Conservation (phyloP, 2,888 invertebrate species). For the Conchocele bisecta region DNA sequence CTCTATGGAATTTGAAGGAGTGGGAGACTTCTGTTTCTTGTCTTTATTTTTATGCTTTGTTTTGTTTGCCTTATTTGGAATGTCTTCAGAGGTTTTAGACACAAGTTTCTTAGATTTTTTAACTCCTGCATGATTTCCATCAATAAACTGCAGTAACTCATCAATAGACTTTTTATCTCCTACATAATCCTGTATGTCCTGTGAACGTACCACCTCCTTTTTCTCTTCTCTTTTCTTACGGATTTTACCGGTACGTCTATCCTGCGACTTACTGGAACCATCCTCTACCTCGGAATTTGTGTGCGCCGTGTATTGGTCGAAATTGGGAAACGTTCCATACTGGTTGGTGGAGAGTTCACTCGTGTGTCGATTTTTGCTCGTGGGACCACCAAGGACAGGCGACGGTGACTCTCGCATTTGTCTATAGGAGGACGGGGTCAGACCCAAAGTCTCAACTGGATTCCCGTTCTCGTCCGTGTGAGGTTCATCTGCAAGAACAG, state of each 20-base stretch:
- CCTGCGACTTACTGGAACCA: constrained; percentile 18
- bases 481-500: constrained; percentile 65
- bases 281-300: too few species aligned
- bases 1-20: constrained; percentile 37
- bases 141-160: constrained; percentile 70
- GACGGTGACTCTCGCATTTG: constrained; percentile 72
- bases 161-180: constrained; percentile 64
- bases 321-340: constrained; percentile 32
- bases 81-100: constrained; percentile 46
- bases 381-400: constrained; percentile 40
- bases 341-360: constrained; percentile 1
- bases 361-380: constrained; percentile 25
- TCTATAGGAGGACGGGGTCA: constrained; percentile 52
- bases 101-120: constrained; percentile 58
- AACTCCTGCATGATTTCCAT: constrained; percentile 61
- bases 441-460: constrained; percentile 54
- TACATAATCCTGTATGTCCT: constrained; percentile 68
- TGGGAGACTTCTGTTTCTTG: constrained; percentile 62
- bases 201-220: too few species aligned
- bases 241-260: constrained; percentile 55
- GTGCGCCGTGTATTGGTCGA: too few species aligned
- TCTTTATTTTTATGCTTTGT: constrained; percentile 51
- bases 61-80: constrained; percentile 60
- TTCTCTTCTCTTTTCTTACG: constrained; percentile 47
- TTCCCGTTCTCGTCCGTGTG: constrained; percentile 74